Evolutionary conservation across 2,797 vertebrate genomes (phyloP), one percentile per base, ranked within the genome.

Genomic region (Sus cebifrons): DNA sequence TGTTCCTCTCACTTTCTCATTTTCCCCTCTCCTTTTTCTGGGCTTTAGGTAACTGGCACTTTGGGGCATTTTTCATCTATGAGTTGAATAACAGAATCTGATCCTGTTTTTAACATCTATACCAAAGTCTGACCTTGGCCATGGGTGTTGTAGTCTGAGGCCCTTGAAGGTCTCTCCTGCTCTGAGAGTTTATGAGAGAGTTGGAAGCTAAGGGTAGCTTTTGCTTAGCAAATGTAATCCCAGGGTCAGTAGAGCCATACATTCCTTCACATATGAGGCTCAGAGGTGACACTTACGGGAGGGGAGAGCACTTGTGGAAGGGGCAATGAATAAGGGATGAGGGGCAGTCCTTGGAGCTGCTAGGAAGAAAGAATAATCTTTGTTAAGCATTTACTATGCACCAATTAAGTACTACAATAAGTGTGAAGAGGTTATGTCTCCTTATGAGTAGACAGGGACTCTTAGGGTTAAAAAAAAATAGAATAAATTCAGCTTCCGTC

Each of bases 381-480:
- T 70, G 58, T 36, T 73, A 60, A 58, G 56, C 16, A 54, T 67
- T 79, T 21, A 10, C 74, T 44, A 0, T 64, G 12, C 60, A 62
- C 56, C 52, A 78, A 27, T 73, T 36, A 23, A 60, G 27, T 52
- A 5, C 70, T 71, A 11, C 70, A 86, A 54, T 83, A 95, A 85
- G 81, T 62, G 3, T 52, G 32, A 94, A 21, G 62, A 21, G 71
- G 89, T 71, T 73, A 92, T 58, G 49, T 40, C 32, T 87, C 54
- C 21, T 49, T 49, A 62, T n/a, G 82, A 70, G 74, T 52, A 89
- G 60, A 75, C 52, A 29, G 0, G 54, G 64, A 86, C 58, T 89
- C 56, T 92, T 27, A 60, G 5, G 58, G 49, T 91, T 86, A 83
- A 91, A 83, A 91, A 91, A 90, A 92, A 93, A 54, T 86, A 83